These are phyloP conservation scores for Meleagris gallopavo DNA, from an alignment of 2,113 vertebrate species.

Conservation along the genomic window DNA sequence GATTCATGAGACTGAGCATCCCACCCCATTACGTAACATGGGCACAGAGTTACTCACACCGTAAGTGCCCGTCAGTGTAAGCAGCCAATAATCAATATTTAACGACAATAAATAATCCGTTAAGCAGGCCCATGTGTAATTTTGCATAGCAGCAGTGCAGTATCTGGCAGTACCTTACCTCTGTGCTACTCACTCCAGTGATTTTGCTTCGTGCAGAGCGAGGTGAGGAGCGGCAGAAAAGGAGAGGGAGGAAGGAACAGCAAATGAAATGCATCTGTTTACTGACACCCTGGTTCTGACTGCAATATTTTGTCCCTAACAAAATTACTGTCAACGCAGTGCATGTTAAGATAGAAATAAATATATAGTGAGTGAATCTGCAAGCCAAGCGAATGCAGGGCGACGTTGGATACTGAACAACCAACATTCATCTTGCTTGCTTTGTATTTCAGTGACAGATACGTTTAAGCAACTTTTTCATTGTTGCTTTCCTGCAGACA, in stretches of 20 bases:
- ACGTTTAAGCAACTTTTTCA: not conserved
- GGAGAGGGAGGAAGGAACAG: not conserved
- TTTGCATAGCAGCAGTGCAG: not conserved
- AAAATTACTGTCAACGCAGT: constrained; percentile 26
- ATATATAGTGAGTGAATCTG: not conserved
- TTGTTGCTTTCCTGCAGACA: not conserved
- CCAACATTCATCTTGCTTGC: not conserved
- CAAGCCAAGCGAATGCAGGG: not conserved
- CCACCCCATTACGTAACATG: not conserved
- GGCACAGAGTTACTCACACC: not conserved
- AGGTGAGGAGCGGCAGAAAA: not conserved
- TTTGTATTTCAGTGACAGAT: constrained; percentile 44
- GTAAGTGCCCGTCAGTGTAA: not conserved
- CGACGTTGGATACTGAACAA: not conserved
- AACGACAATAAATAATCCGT: constrained; percentile 55
- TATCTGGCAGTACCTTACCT: not conserved
- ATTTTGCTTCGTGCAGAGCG: not conserved
- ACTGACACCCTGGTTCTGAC: not conserved
- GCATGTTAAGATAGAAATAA: constrained; percentile 15
- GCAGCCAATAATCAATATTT: constrained; percentile 39
- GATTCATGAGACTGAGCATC: not conserved
- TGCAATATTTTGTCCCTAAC: constrained; percentile 20
- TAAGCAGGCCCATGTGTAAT: not conserved
- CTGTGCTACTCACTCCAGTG: not conserved
- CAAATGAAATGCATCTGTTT: constrained; percentile 1